Evolutionary conservation across 2,888 invertebrate species (phyloP).

Genomic region (Tetragonisca angustula): DNA sequence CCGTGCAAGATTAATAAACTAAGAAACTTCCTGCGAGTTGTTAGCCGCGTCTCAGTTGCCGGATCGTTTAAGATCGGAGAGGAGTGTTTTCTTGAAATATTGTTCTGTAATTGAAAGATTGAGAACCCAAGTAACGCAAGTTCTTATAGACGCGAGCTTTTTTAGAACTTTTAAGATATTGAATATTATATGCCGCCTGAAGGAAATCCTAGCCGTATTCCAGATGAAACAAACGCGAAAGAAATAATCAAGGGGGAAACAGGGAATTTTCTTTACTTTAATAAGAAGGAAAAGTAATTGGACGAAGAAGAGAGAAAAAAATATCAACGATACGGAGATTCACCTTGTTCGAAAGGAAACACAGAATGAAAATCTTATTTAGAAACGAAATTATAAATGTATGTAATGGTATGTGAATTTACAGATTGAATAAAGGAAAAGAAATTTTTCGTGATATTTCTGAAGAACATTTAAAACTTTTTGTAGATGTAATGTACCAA

Average conservation of each 20-base stretch:
- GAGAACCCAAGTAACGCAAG: background rate
- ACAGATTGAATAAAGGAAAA: too few species aligned
- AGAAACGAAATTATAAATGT: background rate
- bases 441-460: too few species aligned
- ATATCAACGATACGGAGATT: too few species aligned
- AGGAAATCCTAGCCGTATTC: background rate
- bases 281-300: background rate
- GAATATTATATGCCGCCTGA: background rate
- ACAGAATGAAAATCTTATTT: background rate
- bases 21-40: constrained; percentile 1
- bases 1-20: constrained; percentile 21
- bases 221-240: background rate
- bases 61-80: background rate
- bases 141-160: background rate
- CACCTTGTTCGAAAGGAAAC: too few species aligned
- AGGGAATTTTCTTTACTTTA: background rate
- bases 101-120: background rate
- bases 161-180: too few species aligned
- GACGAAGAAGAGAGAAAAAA: background rate
- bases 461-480: too few species aligned
- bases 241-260: background rate
- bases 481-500: too few species aligned
- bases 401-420: too few species aligned
- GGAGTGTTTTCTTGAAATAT: background rate
- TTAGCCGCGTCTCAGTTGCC: background rate